Evolutionary conservation across 2,888 invertebrate species (phyloP).

Genomic region (Ypsolopha scabrella): DNA sequence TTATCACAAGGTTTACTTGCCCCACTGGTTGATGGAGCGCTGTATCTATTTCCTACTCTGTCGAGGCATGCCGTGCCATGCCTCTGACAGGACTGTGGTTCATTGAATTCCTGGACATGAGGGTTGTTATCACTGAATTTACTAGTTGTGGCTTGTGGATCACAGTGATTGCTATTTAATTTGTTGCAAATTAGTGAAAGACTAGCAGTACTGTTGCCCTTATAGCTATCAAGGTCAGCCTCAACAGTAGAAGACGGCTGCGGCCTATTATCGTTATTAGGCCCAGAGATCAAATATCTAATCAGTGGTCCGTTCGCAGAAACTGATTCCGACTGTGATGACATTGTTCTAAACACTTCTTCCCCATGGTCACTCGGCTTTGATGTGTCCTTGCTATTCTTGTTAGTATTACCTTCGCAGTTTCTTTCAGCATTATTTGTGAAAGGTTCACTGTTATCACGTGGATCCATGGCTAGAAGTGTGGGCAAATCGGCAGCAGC

Average conservation of each 20-base stretch:
- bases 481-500: constrained; percentile 48
- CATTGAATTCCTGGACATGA: constrained; percentile 22
- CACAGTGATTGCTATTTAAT: constrained; percentile 22
- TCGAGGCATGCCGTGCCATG: constrained; percentile 36
- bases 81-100: constrained; percentile 28
- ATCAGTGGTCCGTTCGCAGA: constrained; percentile 31
- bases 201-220: constrained; percentile 16
- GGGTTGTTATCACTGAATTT: constrained; percentile 9
- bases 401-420: constrained; percentile 32
- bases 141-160: constrained; percentile 15
- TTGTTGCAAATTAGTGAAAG: constrained; percentile 21
- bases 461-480: constrained; percentile 51
- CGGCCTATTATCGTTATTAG: constrained; percentile 24
- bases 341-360: constrained; percentile 43
- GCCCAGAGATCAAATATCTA: constrained; percentile 21
- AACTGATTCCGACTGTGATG: constrained; percentile 30
- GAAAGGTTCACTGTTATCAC: constrained; percentile 32
- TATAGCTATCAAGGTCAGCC: constrained; percentile 22
- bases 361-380: constrained; percentile 31
- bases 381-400: constrained; percentile 24
- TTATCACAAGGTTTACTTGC: constrained; percentile 29
- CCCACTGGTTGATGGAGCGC: constrained; percentile 47
- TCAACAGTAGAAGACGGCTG: constrained; percentile 20
- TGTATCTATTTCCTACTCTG: constrained; percentile 22
- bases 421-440: constrained; percentile 32